Evolutionary conservation across 2,888 invertebrate species (phyloP), one percentile per base, ranked within the genome.

Genomic region (Trilocha varians): DNA sequence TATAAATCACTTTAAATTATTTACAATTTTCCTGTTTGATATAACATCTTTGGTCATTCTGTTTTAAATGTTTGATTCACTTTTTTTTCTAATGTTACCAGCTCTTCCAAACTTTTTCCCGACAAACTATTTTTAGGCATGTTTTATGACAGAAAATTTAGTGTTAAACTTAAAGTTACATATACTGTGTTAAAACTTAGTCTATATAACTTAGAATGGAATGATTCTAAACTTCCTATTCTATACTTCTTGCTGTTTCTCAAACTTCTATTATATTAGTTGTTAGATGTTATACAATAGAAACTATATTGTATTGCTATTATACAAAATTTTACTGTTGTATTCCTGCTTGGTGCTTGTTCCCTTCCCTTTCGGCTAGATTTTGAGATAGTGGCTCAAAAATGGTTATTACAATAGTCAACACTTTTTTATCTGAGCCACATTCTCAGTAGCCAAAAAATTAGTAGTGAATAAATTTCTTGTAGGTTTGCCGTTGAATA

Each of bases 401-500:
- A 17, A 33, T n/a, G 13, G 35, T 16, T n/a, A 15, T 25, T 9
- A 5, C n/a, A n/a, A n/a, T n/a, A n/a, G n/a, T n/a, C n/a, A 40
- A 18, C 16, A 14, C 33, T 37, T 3, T 16, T 17, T 8, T n/a
- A 33, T 18, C 41, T 57, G 71, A 74, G 71, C 70, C 67, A 61
- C 49, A 52, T 66, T 69, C 72, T 73, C 69, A 57, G 38, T 49
- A 65, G 67, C 61, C 62, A 60, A 52, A 60, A 59, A 57, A 56
- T 60, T 48, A 63, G 65, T 52, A 70, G 71, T 65, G 65, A 66
- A 63, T 56, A 62, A 60, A 78, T 82, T 68, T 80, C 72, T 77
- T 82, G 78, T 89, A 83, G 88, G 89, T 77, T 88, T 89, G 78
- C 87, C 89, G 84, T 90, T 89, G 80, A 88, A 88, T 83, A 88